Evolutionary conservation across 2,113 vertebrate species (phyloP).

Genomic region (Chascanopsetta lugubris): DNA sequence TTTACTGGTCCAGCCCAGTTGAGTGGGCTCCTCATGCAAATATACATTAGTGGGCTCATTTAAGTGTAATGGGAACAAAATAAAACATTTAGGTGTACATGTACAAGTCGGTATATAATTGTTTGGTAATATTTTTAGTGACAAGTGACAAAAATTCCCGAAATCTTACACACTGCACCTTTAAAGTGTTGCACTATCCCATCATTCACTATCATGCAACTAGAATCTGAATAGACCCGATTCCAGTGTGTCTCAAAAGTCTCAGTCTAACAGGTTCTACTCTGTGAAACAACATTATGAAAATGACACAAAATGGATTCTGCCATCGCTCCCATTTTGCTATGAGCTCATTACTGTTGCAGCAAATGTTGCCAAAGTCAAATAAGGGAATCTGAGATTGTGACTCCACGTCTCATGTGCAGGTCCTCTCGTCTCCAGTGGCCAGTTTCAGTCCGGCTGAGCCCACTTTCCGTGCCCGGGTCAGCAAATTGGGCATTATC

Average conservation of each 20-base stretch:
- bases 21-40: no score
- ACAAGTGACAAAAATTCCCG: no score
- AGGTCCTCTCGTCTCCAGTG: slow-evolving; percentile 33
- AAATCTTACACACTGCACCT: no score
- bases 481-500: slow-evolving; percentile 50
- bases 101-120: no score
- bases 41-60: no score
- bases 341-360: slow-evolving; percentile 34
- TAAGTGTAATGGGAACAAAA: no score
- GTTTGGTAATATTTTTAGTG: no score
- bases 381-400: slow-evolving; percentile 29
- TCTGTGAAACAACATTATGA: not conserved
- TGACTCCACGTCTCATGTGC: slow-evolving; percentile 16
- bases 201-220: no score
- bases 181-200: no score
- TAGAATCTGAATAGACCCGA: no score
- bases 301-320: slow-evolving; percentile 43
- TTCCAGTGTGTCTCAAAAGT: not conserved
- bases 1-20: no score
- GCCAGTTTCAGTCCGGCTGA: slow-evolving; percentile 34
- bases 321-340: slow-evolving; percentile 33
- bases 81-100: no score
- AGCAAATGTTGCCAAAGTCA: slow-evolving; percentile 23
- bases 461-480: slow-evolving; percentile 18
- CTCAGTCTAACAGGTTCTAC: not conserved